Conservation (phyloP, 2,113 vertebrate genomes). For the Octodon degus region DNA sequence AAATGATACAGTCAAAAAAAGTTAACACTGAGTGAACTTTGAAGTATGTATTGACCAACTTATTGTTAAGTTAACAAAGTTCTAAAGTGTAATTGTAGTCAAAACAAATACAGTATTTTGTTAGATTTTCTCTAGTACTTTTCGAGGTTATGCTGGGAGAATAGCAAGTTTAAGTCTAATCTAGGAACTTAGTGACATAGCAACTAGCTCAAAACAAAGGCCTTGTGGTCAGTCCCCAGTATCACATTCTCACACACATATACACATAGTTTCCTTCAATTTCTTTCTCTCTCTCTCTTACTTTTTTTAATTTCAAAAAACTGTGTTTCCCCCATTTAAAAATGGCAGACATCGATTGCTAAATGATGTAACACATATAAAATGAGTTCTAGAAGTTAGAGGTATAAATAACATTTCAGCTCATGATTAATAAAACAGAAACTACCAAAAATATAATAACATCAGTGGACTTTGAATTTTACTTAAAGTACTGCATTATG, state of each 20-base stretch:
- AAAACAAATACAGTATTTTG: background rate
- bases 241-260: background rate
- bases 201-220: background rate
- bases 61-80: background rate
- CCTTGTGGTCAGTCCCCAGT: background rate
- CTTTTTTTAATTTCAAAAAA: background rate
- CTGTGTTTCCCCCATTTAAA: background rate
- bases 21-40: background rate
- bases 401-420: conserved; percentile 16
- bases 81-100: background rate
- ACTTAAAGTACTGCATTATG: conserved; percentile 23
- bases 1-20: background rate
- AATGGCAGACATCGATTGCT: background rate
- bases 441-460: background rate
- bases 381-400: background rate
- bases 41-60: background rate
- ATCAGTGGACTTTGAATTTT: conserved; percentile 14
- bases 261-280: background rate
- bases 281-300: background rate
- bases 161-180: background rate
- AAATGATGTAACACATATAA: background rate
- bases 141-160: background rate
- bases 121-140: background rate
- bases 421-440: background rate
- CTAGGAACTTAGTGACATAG: background rate